Percentiles rank a stretch among this genome's conserved stretches.
phyloP scores from a whole-genome alignment of 2,888 invertebrate species.

The Drosophila basisetae region DNA sequence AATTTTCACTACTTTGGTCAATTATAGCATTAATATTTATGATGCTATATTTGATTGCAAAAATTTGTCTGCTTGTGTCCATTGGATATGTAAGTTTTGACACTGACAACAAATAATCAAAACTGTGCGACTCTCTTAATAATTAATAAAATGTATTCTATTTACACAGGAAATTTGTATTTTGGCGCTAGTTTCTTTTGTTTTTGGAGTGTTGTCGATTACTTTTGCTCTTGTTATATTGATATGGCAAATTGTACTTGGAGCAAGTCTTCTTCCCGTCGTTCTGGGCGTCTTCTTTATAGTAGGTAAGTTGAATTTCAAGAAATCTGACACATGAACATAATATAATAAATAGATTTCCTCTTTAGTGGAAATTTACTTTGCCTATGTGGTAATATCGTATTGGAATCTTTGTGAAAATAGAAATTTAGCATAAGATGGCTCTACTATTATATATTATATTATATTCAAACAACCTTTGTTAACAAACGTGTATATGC shows the following conservation, averaged over 20 bases:
- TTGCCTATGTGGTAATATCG: constrained; percentile 29
- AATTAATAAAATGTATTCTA: not conserved
- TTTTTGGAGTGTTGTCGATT: not conserved
- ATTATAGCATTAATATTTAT: constrained; percentile 12
- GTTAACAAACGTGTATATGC: not conserved
- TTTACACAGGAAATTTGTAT: constrained; percentile 13
- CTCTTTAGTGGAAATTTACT: constrained; percentile 39
- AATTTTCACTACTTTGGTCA: too few species aligned
- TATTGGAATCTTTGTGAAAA: constrained; percentile 19
- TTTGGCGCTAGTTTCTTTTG: constrained; percentile 1
- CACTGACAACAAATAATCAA: not conserved
- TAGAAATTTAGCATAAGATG: not conserved
- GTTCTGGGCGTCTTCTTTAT: constrained; percentile 5
- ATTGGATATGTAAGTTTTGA: constrained; percentile 49
- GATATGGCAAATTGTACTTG: not conserved
- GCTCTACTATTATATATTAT: not conserved
- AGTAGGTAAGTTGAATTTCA: constrained; percentile 16
- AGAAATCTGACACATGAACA: not conserved
- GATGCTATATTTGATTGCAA: constrained; percentile 14
- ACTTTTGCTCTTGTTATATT: not conserved
- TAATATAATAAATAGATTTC: not conserved
- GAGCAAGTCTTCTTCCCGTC: not conserved
- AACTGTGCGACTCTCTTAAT: not conserved
- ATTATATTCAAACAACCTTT: not conserved
- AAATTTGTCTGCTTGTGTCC: constrained; percentile 25